Base-by-base conservation (phyloP, 2,797 vertebrate species). In the Acropternis orthonyx region DNA sequence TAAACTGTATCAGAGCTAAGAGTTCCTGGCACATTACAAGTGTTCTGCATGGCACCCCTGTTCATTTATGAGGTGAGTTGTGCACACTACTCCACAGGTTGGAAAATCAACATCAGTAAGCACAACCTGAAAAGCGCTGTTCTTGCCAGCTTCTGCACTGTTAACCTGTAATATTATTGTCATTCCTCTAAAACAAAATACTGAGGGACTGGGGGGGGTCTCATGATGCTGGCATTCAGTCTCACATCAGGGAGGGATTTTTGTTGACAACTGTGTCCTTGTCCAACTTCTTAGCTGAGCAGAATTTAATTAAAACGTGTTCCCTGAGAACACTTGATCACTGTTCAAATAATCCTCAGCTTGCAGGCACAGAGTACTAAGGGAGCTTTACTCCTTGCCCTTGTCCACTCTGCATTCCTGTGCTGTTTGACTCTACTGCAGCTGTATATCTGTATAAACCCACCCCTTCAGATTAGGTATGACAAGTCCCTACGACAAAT, bases 291-390 rank as follows among this genome's bases (percentile, higher is more conserved):
- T 88, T 67, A 94, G 83, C 71, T 93, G 91, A 95, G 73, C 55
- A 78, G 82, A 94, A 95, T 96, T 93, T 88, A 93, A 93, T 95
- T 93, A 92, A 91, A 96, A 85, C 19, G 15, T 49, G 39, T 92
- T 87, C 94, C 82, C 90, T 84, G 85, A 92, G 90, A 95, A 92
- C 88, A 93, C 81, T 86, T 65, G 73, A 89, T 75, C 51, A 62
- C 73, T 94, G 69, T 91, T 94, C 76, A 91, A 89, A 89, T 66
- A 80, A 88, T 44, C 14, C 66, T 48, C 34, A 62, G 54, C 37
- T 81, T 78, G 52, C 66, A 95, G 63, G 51, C 89, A 61, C 12
- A 36, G 41, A 73, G 37, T 18, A 75, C 88, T 90, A 43, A 81
- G 58, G 58, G 85, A 93, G 46, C 62, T 88, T 94, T 73, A 66